phyloP scores from a whole-genome alignment of 2,113 vertebrate species.

The Phylloscopus trochilus region DNA sequence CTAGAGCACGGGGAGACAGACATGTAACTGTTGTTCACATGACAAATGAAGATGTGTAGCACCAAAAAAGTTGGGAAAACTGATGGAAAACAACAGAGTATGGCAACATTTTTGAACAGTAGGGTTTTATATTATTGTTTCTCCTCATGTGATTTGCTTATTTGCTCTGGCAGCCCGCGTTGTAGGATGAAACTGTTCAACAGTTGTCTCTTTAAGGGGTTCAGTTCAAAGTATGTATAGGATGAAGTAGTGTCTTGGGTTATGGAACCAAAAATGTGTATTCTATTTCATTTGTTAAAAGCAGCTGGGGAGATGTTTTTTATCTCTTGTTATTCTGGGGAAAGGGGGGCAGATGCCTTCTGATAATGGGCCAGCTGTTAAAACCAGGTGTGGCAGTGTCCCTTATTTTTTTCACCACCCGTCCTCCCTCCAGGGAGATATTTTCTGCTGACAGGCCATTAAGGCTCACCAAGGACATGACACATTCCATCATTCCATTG shows the following conservation, averaged over 20 bases:
- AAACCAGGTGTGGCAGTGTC: too few relatives aligned
- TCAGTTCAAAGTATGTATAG: not conserved
- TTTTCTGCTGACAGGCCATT: too few relatives aligned
- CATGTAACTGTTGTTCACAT: fast-evolving
- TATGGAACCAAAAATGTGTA: too few relatives aligned
- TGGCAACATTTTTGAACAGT: not conserved
- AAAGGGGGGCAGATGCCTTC: too few relatives aligned
- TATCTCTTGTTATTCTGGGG: too few relatives aligned
- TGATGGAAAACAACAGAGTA: not conserved
- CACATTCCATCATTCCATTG: too few relatives aligned
- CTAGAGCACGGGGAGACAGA: not conserved
- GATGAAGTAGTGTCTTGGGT: not conserved
- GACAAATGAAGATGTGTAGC: not conserved
- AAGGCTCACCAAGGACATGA: too few relatives aligned
- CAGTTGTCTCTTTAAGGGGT: not conserved
- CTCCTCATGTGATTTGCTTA: not conserved
- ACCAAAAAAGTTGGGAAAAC: not conserved
- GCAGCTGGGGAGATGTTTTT: too few relatives aligned
- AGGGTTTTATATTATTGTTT: not conserved
- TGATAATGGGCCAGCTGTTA: too few relatives aligned
- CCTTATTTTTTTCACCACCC: too few relatives aligned
- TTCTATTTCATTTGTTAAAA: too few relatives aligned
- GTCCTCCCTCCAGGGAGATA: too few relatives aligned
- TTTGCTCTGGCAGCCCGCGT: not conserved
- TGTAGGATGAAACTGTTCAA: not conserved